A percentile compares a stretch with the other conserved stretches of the same genome.
These are phyloP conservation scores for Trochalopteron elliotii DNA, from an alignment of 2,113 vertebrate genomes.

Conservation along the genomic window DNA sequence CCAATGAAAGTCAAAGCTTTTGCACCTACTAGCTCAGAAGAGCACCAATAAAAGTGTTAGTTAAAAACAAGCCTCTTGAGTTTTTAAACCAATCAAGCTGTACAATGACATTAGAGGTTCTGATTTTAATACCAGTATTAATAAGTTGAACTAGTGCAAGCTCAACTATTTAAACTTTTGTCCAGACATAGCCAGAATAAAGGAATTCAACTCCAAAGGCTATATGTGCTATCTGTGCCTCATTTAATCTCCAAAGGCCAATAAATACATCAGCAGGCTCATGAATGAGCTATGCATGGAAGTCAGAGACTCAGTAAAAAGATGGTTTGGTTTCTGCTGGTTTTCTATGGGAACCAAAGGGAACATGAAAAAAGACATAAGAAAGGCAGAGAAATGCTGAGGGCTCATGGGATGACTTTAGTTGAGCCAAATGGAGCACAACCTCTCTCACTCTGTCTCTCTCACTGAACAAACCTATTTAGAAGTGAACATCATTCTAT, in stretches of 20 bases:
- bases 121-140: neutral
- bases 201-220: neutral
- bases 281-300: neutral
- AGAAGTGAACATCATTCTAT: neutral
- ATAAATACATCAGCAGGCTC: neutral
- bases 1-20: neutral
- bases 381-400: neutral
- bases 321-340: neutral
- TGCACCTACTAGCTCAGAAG: neutral
- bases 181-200: neutral
- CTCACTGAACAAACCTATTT: neutral
- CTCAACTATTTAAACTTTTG: neutral
- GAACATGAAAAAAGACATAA: neutral
- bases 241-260: neutral
- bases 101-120: neutral
- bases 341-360: neutral
- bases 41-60: neutral
- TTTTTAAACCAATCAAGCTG: neutral
- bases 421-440: neutral
- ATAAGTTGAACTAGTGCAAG: neutral
- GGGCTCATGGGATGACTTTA: neutral
- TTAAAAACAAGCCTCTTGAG: neutral
- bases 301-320: neutral
- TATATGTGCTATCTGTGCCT: neutral
- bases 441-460: neutral